These are phyloP conservation scores for Eurystomus glaucurus DNA, from an alignment of 2,797 vertebrate species.

Conservation along the genomic window DNA sequence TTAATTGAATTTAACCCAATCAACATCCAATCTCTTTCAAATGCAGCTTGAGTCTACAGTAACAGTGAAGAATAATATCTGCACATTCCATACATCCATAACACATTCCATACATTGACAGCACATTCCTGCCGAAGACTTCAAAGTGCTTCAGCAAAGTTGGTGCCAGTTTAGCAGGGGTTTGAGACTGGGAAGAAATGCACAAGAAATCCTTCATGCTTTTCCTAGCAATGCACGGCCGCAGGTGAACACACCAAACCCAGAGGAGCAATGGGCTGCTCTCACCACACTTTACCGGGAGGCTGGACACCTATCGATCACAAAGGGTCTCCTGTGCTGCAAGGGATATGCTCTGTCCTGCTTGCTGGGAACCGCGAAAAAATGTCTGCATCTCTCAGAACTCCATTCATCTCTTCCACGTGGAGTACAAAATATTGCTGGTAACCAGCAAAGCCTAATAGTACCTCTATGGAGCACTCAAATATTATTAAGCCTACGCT, in stretches of 20 bases:
- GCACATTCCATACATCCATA: constrained; percentile 17
- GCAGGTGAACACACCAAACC: not conserved
- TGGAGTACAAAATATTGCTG: not conserved
- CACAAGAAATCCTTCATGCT: not conserved
- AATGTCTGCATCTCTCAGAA: rapidly evolving
- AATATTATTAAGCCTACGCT: not conserved
- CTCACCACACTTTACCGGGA: rapidly evolving
- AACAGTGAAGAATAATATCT: not conserved
- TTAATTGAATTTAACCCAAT: not conserved
- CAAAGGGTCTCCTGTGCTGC: not conserved
- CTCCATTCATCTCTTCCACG: rapidly evolving
- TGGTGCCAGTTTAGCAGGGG: not conserved
- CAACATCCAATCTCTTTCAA: not conserved
- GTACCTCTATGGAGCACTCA: not conserved
- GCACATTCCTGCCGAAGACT: constrained; percentile 1
- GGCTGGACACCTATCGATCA: rapidly evolving
- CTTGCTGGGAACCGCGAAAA: not conserved
- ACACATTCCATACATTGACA: not conserved
- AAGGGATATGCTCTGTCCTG: rapidly evolving
- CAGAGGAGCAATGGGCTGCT: not conserved
- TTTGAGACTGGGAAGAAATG: not conserved
- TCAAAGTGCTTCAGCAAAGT: not conserved
- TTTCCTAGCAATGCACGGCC: not conserved
- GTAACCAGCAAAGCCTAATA: not conserved
- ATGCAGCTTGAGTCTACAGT: not conserved